These are phyloP conservation scores for Brachyistius frenatus DNA, from an alignment of 2,113 vertebrate genomes.

Conservation along the genomic window DNA sequence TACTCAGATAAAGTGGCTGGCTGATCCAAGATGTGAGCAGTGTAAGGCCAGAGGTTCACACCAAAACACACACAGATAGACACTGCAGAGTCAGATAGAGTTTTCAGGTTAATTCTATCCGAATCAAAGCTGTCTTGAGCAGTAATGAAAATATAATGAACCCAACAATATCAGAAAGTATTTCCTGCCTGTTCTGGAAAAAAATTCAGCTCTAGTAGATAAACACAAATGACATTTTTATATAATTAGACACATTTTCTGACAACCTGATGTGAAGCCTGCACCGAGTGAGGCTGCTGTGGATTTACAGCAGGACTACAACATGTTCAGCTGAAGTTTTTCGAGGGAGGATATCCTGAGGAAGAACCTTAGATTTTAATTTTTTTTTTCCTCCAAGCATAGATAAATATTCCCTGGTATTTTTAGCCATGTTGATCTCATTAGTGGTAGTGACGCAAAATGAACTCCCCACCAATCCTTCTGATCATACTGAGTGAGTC, in stretches of 20 bases:
- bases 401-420: conserved; percentile 36
- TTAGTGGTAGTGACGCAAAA: conserved; percentile 43
- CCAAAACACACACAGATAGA: background rate
- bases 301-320: no score
- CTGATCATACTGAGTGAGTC: conserved; percentile 32
- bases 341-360: conserved; percentile 5
- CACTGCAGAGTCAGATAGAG: background rate
- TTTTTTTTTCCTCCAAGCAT: background rate
- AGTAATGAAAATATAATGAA: no score
- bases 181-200: no score
- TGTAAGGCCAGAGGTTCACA: conserved; percentile 24
- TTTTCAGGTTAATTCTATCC: background rate
- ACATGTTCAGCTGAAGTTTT: background rate
- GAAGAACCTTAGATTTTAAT: background rate
- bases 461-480: conserved; percentile 36
- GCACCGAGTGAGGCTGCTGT: background rate
- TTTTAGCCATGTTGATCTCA: conserved; percentile 56
- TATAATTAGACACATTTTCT: no score
- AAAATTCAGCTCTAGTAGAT: no score
- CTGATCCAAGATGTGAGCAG: conserved; percentile 29
- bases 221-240: no score
- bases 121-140: background rate
- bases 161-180: no score
- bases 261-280: conserved; percentile 21
- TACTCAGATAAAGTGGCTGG: conserved; percentile 47